Evolutionary conservation across 1,140 invertebrate species (phyloP).

Genomic region (Glomeris maerens): DNA sequence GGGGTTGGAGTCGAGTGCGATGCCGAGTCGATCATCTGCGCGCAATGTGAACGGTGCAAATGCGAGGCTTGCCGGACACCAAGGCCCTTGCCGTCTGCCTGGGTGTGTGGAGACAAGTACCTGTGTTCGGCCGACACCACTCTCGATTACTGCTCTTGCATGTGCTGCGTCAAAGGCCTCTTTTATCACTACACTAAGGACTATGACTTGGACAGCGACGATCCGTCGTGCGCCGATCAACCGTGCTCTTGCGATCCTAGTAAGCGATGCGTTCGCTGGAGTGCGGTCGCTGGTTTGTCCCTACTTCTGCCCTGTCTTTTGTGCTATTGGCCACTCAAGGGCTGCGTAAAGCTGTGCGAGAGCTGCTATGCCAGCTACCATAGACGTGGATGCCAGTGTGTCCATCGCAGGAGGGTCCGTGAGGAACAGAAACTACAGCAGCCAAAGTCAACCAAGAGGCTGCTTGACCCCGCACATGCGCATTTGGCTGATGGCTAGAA

Average conservation of each 20-base stretch:
- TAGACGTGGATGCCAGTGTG: conserved; percentile 49
- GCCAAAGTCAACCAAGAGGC: conserved; percentile 14
- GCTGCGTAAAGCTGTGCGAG: conserved; percentile 59
- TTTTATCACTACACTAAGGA: conserved; percentile 80
- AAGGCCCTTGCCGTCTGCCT: conserved; percentile 62
- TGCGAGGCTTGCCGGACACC: conserved; percentile 75
- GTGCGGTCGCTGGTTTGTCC: conserved; percentile 62
- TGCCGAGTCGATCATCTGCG: conserved; percentile 55
- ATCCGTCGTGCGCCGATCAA: conserved; percentile 57
- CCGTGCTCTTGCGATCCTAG: conserved; percentile 68
- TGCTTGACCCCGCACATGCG: conserved; percentile 16
- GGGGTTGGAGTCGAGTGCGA: conserved; percentile 28
- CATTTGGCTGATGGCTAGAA: too few relatives aligned
- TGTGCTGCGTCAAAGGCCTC: conserved; percentile 81
- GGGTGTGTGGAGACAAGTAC: conserved; percentile 74
- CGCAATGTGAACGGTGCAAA: conserved; percentile 64
- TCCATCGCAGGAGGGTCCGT: conserved; percentile 15
- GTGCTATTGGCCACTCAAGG: conserved; percentile 80
- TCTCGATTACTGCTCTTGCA: conserved; percentile 74
- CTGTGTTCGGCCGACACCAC: conserved; percentile 69
- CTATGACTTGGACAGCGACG: conserved; percentile 47
- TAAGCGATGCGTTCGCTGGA: conserved; percentile 56
- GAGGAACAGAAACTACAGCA: conserved; percentile 11
- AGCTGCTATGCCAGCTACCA: conserved; percentile 61
- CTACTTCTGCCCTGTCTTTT: conserved; percentile 71